These are phyloP conservation scores for Etheostoma spectabile DNA, from an alignment of 2,113 vertebrate species.

Conservation along the genomic window DNA sequence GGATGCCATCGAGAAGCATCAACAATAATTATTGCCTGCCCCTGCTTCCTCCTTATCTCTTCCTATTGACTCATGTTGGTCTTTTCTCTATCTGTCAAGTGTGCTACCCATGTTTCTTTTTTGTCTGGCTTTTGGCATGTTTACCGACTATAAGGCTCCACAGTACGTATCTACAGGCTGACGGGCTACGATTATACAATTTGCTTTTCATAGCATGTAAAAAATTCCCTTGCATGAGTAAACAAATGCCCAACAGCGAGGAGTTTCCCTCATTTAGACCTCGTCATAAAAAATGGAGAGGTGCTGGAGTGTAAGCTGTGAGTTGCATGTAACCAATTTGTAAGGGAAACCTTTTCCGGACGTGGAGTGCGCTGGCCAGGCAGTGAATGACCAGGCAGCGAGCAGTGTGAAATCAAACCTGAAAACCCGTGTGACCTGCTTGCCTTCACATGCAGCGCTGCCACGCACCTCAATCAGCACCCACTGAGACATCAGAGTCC, in stretches of 20 bases:
- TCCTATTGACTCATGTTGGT: not conserved
- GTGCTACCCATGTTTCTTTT: not conserved
- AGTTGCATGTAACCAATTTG: constrained; percentile 67
- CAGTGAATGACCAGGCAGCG: constrained; percentile 35
- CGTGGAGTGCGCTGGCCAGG: constrained; percentile 37
- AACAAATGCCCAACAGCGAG: constrained; percentile 20
- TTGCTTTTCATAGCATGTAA: not conserved
- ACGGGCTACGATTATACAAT: constrained; percentile 3
- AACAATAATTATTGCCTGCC: constrained; percentile 37
- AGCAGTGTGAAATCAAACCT: constrained; percentile 60
- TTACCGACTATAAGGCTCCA: constrained; percentile 1
- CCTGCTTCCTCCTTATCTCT: constrained; percentile 6
- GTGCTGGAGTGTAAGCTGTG: constrained; percentile 50
- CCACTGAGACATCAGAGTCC: not conserved
- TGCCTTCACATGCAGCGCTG: not conserved
- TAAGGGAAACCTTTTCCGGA: constrained; percentile 42
- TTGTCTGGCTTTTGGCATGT: constrained; percentile 34
- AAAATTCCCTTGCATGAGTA: not conserved
- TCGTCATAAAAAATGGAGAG: constrained; percentile 62
- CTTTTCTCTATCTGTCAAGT: constrained; percentile 11
- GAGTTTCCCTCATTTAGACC: constrained; percentile 48
- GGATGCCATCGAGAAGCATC: constrained; percentile 10
- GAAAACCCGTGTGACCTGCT: not conserved
- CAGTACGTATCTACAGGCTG: not conserved
- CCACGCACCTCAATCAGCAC: not conserved